phyloP scores from a whole-genome alignment of 2,113 vertebrate genomes.

The Hepsetus odoe region DNA sequence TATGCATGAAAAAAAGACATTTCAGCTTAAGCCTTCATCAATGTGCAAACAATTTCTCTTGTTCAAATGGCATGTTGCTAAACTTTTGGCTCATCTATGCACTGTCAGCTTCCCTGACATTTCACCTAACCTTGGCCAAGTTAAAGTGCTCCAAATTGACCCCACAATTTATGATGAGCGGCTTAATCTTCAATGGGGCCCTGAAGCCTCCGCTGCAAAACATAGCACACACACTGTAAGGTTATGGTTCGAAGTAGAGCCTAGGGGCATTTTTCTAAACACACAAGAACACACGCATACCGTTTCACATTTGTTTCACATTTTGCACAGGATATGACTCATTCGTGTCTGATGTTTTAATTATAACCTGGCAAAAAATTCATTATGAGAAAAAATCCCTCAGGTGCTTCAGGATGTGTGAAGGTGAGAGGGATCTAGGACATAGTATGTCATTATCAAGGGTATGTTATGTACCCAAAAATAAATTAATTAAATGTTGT shows the following conservation, averaged over 20 bases:
- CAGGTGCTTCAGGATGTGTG: neutral
- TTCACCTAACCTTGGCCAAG: neutral
- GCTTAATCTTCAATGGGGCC: neutral
- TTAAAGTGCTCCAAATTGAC: neutral
- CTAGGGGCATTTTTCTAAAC: neutral
- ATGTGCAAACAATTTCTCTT: neutral
- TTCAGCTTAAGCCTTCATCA: neutral
- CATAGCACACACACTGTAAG: too few relatives aligned
- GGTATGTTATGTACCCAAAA: too few relatives aligned
- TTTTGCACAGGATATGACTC: slow-evolving; percentile 15
- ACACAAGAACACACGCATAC: slow-evolving; percentile 16
- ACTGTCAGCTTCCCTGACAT: neutral
- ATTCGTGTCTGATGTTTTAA: slow-evolving; percentile 29
- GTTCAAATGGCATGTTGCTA: neutral
- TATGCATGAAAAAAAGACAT: neutral
- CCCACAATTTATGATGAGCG: neutral
- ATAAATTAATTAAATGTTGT: too few relatives aligned
- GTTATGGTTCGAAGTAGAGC: slow-evolving; percentile 38
- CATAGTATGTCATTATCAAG: neutral
- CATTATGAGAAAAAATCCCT: neutral
- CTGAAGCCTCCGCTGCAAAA: neutral
- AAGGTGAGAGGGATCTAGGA: too few relatives aligned
- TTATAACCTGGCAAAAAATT: slow-evolving; percentile 40
- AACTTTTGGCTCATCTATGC: neutral
- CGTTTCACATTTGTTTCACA: slow-evolving; percentile 35